A percentile compares a stretch with the other conserved stretches of the same genome.
Evolutionary conservation across 2,888 invertebrate genomes (phyloP).

Genomic region (Tromatobia lineatoria): DNA sequence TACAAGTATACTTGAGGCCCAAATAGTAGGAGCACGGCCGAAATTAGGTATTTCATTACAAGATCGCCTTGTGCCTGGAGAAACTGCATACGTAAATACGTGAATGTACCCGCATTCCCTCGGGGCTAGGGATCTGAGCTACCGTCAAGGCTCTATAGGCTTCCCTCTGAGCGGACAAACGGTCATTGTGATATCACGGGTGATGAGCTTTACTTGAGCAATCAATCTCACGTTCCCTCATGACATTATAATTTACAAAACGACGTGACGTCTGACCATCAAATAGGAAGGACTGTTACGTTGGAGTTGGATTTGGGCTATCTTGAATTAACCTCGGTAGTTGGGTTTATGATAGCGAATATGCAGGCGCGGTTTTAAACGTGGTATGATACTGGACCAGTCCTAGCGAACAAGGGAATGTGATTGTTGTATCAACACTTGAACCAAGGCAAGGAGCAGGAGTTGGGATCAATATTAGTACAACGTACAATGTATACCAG

Average conservation of each 20-base stretch:
- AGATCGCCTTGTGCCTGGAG: conserved; percentile 1
- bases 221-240: background rate
- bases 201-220: conserved; percentile 1
- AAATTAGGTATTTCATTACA: conserved; percentile 4
- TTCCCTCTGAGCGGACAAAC: background rate
- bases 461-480: no score
- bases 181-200: conserved; percentile 7
- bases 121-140: background rate
- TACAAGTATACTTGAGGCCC: conserved; percentile 1
- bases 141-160: background rate
- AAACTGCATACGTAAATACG: conserved; percentile 15
- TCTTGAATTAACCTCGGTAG: no score
- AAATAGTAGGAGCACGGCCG: background rate
- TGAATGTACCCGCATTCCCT: conserved; percentile 2
- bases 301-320: no score
- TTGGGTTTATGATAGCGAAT: no score
- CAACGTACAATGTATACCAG: no score
- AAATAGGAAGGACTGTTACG: no score
- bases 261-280: background rate
- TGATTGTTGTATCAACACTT: no score
- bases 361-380: no score
- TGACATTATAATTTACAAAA: conserved; percentile 25
- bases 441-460: no score
- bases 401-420: no score
- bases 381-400: no score